Percentiles rank a stretch among this genome's conserved stretches.
Evolutionary conservation across 2,888 invertebrate species (phyloP).

Genomic region (Ctena decussata): DNA sequence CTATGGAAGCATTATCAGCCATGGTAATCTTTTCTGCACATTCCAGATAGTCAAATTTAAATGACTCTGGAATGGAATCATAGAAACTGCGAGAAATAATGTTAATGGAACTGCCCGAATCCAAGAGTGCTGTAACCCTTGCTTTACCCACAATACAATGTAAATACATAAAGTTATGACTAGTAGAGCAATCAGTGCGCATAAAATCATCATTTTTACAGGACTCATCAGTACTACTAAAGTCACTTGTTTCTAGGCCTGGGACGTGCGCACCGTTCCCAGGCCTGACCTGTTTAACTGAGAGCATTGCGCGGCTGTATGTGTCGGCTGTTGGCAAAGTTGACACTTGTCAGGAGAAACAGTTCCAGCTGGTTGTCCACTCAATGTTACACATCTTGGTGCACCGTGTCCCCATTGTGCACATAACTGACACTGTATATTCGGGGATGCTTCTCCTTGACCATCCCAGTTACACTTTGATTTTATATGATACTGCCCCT

Average conservation of each 20-base stretch:
- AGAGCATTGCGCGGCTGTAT: constrained; percentile 11
- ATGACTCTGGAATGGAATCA: neutral
- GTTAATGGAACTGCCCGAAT: constrained; percentile 23
- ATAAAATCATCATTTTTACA: neutral
- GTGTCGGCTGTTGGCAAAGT: neutral
- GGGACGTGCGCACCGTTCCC: neutral
- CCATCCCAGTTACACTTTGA: constrained; percentile 11
- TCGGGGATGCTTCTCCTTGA: neutral
- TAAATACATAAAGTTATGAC: neutral
- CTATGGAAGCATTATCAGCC: constrained; percentile 29
- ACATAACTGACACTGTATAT: constrained; percentile 21
- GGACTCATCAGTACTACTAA: neutral
- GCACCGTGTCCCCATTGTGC: constrained; percentile 15
- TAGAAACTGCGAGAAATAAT: neutral
- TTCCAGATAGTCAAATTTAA: constrained; percentile 3
- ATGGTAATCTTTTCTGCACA: constrained; percentile 9
- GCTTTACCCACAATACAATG: neutral
- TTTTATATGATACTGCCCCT: neutral
- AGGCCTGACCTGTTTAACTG: constrained; percentile 10
- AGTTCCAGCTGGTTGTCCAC: no score
- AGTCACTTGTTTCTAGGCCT: neutral
- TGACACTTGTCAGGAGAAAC: no score
- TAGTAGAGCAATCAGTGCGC: neutral
- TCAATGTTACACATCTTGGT: no score
- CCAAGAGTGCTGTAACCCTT: neutral